Evolutionary conservation across 2,888 invertebrate genomes (phyloP), one percentile per base, ranked within the genome.

Genomic region (Lissonota sp.): DNA sequence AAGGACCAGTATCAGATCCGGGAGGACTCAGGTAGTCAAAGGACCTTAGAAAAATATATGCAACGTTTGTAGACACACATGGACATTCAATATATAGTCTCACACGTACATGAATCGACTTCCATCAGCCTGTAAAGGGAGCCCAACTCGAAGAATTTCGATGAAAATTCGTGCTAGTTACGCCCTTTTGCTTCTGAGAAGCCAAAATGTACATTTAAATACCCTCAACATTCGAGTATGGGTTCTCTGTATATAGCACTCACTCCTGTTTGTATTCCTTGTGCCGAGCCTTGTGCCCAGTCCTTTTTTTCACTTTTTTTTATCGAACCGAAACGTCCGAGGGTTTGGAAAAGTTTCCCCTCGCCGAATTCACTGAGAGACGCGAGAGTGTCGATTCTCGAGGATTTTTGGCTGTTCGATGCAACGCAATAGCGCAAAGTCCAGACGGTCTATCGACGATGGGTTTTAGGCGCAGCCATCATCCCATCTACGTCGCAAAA

Each of bases 381-480:
- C 46, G 37, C 55, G 63, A 26, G 62, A 62, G 51, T 70, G 63
- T 77, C 46, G 76, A 55, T 57, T 63, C 55, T 46, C 46, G 57
- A 64, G 67, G 53, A 60, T 77, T 77, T 70, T 53, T 37, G 76
- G n/a, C 3, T 12, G 42, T 12, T 12, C 12, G 12, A 16, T 42
- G 42, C 16, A 51, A 60, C 60, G 14, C 7, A 12, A 60, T 51
- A 57, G 46, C 26, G 69, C 58, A 14, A 10, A 44, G 39, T 51
- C 67, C 39, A 39, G 12, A 60, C 46, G 60, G 14, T 51, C 37
- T 16, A 53, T 55, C 51, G 55, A 6, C 8, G 76, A 70, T 76
- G n/a, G n/a, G n/a, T n/a, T n/a, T n/a, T 70, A 69, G 76, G 76
- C 76, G 76, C 76, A 76, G 70, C 62, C 72, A 72, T 44, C 63